Evolutionary conservation across 2,888 invertebrate species (phyloP).

Genomic region (Mylabris sibirica): DNA sequence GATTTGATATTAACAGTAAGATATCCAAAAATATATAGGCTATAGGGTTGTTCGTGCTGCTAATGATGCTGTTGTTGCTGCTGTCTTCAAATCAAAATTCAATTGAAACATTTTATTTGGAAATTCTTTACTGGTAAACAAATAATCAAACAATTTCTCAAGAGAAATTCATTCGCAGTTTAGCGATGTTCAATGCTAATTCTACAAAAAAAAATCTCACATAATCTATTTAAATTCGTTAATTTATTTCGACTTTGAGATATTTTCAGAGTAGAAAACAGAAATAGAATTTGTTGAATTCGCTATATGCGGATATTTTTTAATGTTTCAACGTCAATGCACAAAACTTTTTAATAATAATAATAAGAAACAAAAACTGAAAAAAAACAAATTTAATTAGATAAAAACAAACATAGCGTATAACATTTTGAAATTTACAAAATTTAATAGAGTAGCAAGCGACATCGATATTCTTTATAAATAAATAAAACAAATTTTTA

Average conservation of each 20-base stretch:
- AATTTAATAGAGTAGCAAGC: conserved; percentile 54
- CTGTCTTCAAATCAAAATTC: conserved; percentile 41
- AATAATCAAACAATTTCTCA: too few species aligned
- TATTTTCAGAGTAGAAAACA: too few species aligned
- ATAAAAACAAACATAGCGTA: conserved; percentile 48
- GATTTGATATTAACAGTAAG: conserved; percentile 50
- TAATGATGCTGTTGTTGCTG: conserved; percentile 45
- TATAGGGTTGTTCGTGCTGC: conserved; percentile 54
- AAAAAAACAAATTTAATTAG: conserved; percentile 40
- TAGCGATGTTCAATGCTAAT: too few species aligned
- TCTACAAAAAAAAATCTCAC: too few species aligned
- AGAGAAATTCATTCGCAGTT: too few species aligned
- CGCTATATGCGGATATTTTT: conserved; percentile 23
- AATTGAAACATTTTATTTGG: conserved; percentile 24
- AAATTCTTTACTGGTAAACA: too few species aligned
- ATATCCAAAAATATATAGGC: conserved; percentile 45
- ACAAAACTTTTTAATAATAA: conserved; percentile 53
- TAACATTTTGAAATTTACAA: conserved; percentile 56
- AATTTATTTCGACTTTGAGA: not conserved
- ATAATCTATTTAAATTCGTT: conserved; percentile 13
- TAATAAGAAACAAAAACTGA: conserved; percentile 27
- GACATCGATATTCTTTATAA: conserved; percentile 61
- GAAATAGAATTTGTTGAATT: not conserved
- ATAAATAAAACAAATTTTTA: not conserved
- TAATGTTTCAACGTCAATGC: conserved; percentile 56